Base-by-base conservation (phyloP, 2,113 vertebrate species). In the Conger conger region DNA sequence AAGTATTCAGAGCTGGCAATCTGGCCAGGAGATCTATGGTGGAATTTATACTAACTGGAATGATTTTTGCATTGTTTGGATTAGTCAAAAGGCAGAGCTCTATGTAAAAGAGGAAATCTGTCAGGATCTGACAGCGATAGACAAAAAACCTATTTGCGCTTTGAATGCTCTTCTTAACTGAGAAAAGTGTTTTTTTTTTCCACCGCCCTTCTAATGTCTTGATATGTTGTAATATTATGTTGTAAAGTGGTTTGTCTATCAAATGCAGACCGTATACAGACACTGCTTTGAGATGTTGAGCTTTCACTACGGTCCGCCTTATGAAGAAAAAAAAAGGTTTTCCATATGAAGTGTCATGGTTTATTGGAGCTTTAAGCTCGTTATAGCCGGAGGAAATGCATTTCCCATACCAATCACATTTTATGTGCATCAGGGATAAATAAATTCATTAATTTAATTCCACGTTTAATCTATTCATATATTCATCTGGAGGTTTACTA, bases 391-490 rank as follows among this genome's bases (percentile, higher is more conserved):
- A 68, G 40, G 36, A 45, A 68, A 53, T 30, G n/a, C 33, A 30
- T 27, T 16, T 45, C 79, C 33, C 35, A 20, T 27, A 80, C 23
- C 20, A 53, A 20, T 80, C 42, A 42, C 57, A 60, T 63, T 79
- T 57, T 84, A 63, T 73, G 37, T 63, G 77, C 53, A 63, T n/a
- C 36, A 38, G 18, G 79, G 38, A 80, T 15, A 78, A 37, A 78
- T 83, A 42, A 38, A 78, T 54, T 8, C n/a, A 42, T 30, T 54
- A 30, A 38, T 78, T 76, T 38, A 23, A 27, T 36, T 50, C 35
- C 50, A 37, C 53, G 11, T 50, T 50, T 50, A 50, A 50, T 50
- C 45, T 50, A 50, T 50, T 50, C 53, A 36, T 78, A 5, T n/a
- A 80, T 30, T 37, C 11, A 84, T 30, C 76, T 78, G 18, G 76